A percentile compares a stretch with the other conserved stretches of the same genome.
Conservation (phyloP, 2,888 invertebrate genomes). For the Synergus japonicus region DNA sequence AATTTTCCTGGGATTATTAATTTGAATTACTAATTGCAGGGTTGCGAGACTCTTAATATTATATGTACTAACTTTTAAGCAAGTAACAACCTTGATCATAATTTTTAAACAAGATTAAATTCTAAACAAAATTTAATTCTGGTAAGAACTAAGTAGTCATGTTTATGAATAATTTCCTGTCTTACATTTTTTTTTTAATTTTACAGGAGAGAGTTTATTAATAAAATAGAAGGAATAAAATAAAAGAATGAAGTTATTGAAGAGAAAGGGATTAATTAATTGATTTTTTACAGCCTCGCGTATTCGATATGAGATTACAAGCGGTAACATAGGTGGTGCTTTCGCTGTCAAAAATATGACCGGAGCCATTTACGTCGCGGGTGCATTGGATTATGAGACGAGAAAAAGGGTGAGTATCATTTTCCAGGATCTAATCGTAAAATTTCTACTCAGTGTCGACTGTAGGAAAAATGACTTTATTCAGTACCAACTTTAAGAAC, state of each 20-base stretch:
- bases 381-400: constrained; percentile 97
- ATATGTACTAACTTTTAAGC: background rate
- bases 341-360: constrained; percentile 99
- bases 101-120: constrained; percentile 1
- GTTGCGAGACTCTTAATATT: background rate
- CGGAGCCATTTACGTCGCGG: constrained; percentile 98
- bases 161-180: background rate
- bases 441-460: constrained; percentile 16
- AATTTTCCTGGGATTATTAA: constrained; percentile 12
- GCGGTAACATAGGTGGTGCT: constrained; percentile 98
- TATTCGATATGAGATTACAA: constrained; percentile 99
- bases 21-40: constrained; percentile 31
- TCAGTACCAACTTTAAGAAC: constrained; percentile 23
- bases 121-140: background rate
- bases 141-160: background rate
- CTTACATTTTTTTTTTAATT: constrained; percentile 45
- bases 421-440: constrained; percentile 21
- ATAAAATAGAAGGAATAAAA: too few species aligned
- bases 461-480: constrained; percentile 5
- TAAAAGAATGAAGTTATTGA: background rate
- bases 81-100: background rate
- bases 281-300: constrained; percentile 88
- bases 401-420: constrained; percentile 91
- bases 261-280: background rate
- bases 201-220: background rate